Evolutionary conservation across 2,113 vertebrate species (phyloP).

Genomic region (Brachyhypopomus gauderio): DNA sequence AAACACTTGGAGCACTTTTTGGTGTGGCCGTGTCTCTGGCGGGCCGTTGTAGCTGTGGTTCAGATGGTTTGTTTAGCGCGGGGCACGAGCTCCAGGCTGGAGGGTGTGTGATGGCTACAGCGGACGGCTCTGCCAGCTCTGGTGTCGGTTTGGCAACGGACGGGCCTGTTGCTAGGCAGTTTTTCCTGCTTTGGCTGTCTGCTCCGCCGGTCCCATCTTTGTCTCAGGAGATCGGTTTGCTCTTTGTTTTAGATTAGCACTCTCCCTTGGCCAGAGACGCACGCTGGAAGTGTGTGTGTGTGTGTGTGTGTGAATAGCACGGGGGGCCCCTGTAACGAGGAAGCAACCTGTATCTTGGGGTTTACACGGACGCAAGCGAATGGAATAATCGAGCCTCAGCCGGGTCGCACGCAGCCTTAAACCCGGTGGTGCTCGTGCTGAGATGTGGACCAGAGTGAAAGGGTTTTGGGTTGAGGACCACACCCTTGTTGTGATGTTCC

Average conservation of each 20-base stretch:
- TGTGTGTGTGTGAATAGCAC: not conserved
- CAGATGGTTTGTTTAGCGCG: not conserved
- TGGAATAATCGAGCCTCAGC: not conserved
- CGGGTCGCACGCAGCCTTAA: not conserved
- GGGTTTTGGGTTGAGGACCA: not conserved
- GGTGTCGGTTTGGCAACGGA: constrained; percentile 44
- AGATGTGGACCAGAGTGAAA: not conserved
- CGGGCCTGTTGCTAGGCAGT: constrained; percentile 56
- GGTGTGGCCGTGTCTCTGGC: constrained; percentile 12
- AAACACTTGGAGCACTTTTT: not conserved
- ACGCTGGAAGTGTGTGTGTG: not conserved
- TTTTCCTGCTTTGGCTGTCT: constrained; percentile 46
- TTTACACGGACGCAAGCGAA: not conserved
- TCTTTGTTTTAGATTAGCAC: constrained; percentile 44
- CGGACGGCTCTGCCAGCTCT: constrained; percentile 48
- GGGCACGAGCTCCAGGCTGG: not conserved
- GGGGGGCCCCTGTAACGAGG: not conserved
- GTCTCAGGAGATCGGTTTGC: constrained; percentile 41
- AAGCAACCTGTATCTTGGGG: constrained; percentile 13
- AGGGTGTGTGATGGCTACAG: constrained; percentile 43
- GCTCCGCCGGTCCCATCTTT: constrained; percentile 43
- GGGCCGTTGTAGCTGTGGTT: not conserved
- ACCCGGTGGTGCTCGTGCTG: not conserved
- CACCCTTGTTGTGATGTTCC: not conserved
- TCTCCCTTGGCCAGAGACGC: constrained; percentile 3